phyloP scores from a whole-genome alignment of 2,888 invertebrate species.

The Lysandra bellargus region DNA sequence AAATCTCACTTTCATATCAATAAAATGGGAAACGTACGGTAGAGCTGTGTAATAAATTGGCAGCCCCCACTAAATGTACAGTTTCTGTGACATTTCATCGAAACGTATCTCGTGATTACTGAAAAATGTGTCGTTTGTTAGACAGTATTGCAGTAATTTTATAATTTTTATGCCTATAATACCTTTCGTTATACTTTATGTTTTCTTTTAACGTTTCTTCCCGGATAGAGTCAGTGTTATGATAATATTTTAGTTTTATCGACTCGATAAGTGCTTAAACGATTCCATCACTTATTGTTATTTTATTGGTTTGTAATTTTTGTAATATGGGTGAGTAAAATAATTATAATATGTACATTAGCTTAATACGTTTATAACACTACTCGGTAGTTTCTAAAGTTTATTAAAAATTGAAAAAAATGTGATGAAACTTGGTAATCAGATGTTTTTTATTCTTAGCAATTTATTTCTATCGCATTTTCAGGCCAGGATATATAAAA shows the following conservation, averaged over 20 bases:
- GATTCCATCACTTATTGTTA: conserved; percentile 3
- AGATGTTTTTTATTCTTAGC: too few species aligned
- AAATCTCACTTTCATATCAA: background rate
- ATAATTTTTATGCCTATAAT: background rate
- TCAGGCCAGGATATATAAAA: background rate
- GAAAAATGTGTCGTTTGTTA: background rate
- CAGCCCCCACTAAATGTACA: background rate
- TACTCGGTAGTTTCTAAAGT: too few species aligned
- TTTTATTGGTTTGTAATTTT: conserved; percentile 8
- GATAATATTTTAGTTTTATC: conserved; percentile 6
- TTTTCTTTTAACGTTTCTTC: conserved; percentile 14
- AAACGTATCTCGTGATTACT: background rate
- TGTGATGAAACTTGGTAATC: too few species aligned
- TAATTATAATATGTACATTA: background rate
- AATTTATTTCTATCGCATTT: too few species aligned
- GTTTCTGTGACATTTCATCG: background rate
- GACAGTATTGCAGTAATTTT: background rate
- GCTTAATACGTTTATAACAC: background rate
- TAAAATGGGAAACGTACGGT: background rate
- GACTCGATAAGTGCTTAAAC: background rate
- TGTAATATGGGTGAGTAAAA: background rate
- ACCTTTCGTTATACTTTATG: background rate
- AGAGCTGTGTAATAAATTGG: background rate
- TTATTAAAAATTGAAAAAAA: background rate
- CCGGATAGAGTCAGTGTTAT: background rate